Evolutionary conservation across 2,113 vertebrate genomes (phyloP).

Genomic region (Ictalurus furcatus): DNA sequence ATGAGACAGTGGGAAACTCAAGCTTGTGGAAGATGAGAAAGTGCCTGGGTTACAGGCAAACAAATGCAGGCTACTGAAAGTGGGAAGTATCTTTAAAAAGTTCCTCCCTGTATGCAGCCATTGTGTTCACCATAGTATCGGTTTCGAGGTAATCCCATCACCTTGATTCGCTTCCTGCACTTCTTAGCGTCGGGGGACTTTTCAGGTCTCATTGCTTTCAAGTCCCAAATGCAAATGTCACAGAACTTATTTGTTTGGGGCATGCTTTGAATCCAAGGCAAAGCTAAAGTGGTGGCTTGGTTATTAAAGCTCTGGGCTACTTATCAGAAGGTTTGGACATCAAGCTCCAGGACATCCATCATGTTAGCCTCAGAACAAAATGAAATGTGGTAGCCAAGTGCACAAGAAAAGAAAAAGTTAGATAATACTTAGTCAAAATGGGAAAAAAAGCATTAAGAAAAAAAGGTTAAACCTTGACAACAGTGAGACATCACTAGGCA

Average conservation of each 20-base stretch:
- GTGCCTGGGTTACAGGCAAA: background rate
- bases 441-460: background rate
- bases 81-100: background rate
- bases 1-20: background rate
- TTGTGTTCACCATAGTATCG: background rate
- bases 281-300: background rate
- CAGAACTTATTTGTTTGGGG: background rate
- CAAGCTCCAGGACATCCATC: background rate
- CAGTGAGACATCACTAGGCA: background rate
- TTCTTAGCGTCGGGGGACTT: background rate
- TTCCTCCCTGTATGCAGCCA: background rate
- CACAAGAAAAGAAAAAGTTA: background rate
- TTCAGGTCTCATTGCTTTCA: background rate
- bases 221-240: background rate
- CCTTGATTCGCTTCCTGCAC: background rate
- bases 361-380: background rate
- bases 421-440: background rate
- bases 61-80: constrained; percentile 6
- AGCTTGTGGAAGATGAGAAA: constrained; percentile 2
- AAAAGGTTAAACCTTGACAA: background rate
- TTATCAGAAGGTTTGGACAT: background rate
- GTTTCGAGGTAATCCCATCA: background rate
- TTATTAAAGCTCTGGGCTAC: too few species aligned
- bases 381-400: background rate
- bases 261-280: background rate